Evolutionary conservation across 2,113 vertebrate species (phyloP), one percentile per base, ranked within the genome.

Genomic region (Urocolius indicus): DNA sequence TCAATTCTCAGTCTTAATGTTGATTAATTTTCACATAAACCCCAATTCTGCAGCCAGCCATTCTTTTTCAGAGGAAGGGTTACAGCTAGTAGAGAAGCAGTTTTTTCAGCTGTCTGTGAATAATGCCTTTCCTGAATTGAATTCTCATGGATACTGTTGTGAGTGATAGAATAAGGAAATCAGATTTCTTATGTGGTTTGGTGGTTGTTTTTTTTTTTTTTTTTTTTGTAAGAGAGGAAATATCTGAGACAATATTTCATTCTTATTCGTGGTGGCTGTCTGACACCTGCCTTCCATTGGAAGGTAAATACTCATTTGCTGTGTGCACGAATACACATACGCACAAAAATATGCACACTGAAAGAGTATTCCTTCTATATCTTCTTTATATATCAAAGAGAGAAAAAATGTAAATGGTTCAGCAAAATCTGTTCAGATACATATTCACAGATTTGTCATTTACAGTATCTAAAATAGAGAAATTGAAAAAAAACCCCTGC

Each of bases 11-110:
- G 41, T 92, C 34, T 91, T 85, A 36, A 59, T 38, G 43, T 63
- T 90, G 79, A 93, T 95, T 84, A 77, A 86, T 80, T 89, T 90
- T 86, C 48, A 66, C 0, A 4, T 77, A 89, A 90, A 48, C 30
- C 30, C 13, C 45, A 81, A 6, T 84, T 93, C 66, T 94, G 41
- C 36, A 68, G 36, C 68, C 73, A 87, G 52, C 23, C 45, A 22
- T 87, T 79, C 21, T 74, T 87, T 72, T 75, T 51, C 69, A 78
- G 46, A 51, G 22, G 19, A 85, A 30, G 34, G 9, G 38, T 68
- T 87, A 78, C 49, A 49, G 45, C 32, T 67, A 46, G 32, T 54
- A 61, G 41, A 82, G 62, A 90, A 18, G 5, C 5, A 1, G 10
- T 62, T 78, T 78, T 84, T 90, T 74, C 9, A 73, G 38, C 26